These are phyloP conservation scores for Onychorhynchus coronatus DNA, from an alignment of 2,113 vertebrate species.

Conservation along the genomic window DNA sequence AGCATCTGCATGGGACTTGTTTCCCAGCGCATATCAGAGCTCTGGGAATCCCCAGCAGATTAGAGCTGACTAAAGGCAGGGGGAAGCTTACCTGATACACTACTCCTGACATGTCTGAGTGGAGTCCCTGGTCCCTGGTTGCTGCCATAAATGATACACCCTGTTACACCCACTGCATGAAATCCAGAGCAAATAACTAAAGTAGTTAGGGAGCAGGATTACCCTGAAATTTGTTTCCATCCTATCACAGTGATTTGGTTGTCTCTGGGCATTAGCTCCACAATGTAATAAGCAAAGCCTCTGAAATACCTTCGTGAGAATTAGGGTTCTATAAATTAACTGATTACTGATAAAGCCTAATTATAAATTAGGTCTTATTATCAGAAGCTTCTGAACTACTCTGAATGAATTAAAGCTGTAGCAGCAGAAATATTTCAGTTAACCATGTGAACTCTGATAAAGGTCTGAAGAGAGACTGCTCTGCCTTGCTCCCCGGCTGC, in stretches of 20 bases:
- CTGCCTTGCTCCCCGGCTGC: neutral
- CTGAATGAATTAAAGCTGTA: slow-evolving; percentile 74
- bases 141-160: neutral
- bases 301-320: slow-evolving; percentile 61
- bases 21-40: neutral
- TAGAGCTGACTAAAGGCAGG: neutral
- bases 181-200: neutral
- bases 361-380: slow-evolving; percentile 82
- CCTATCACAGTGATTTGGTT: slow-evolving; percentile 45
- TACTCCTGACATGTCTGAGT: neutral
- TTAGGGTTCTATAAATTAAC: slow-evolving; percentile 78
- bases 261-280: slow-evolving; percentile 64
- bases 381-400: slow-evolving; percentile 71
- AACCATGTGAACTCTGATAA: slow-evolving; percentile 72
- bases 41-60: neutral
- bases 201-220: neutral
- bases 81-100: neutral
- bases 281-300: slow-evolving; percentile 57
- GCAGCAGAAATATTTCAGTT: slow-evolving; percentile 74
- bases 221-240: slow-evolving; percentile 68
- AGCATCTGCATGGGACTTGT: neutral
- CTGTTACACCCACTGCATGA: neutral
- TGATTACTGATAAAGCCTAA: slow-evolving; percentile 80
- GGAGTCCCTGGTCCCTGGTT: neutral
- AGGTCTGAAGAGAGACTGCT: slow-evolving; percentile 32